Conservation (phyloP, 1,140 invertebrate species). For the Coelopa frigida region DNA sequence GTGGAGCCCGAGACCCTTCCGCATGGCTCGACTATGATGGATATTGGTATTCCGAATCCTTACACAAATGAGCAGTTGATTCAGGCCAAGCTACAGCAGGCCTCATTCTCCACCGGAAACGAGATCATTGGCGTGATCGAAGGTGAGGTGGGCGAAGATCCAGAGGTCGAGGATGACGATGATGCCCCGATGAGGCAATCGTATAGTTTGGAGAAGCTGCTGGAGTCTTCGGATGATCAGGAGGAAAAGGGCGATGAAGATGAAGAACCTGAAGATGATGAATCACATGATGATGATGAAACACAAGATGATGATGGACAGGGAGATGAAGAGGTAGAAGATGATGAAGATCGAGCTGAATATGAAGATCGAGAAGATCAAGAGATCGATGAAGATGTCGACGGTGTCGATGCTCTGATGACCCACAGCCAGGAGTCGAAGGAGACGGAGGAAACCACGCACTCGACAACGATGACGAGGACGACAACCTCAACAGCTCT, state of each 20-base stretch:
- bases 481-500: conserved; percentile 39
- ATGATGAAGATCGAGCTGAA: background rate
- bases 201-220: conserved; percentile 8
- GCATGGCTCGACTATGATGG: conserved; percentile 9
- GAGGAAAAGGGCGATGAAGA: too few relatives aligned
- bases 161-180: background rate
- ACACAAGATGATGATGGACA: background rate
- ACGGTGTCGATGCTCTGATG: conserved; percentile 29
- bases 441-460: conserved; percentile 20
- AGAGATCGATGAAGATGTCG: conserved; percentile 30
- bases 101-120: background rate
- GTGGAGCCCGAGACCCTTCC: too few relatives aligned
- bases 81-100: conserved; percentile 25
- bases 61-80: conserved; percentile 36
- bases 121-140: conserved; percentile 1
- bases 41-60: conserved; percentile 41
- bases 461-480: conserved; percentile 10
- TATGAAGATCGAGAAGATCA: too few relatives aligned
- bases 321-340: background rate
- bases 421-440: conserved; percentile 41
- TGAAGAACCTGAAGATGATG: background rate
- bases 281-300: background rate
- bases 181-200: background rate
- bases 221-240: too few relatives aligned
- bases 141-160: background rate